Evolutionary conservation across 2,888 invertebrate species (phyloP).

Genomic region (Aplocera efformata): DNA sequence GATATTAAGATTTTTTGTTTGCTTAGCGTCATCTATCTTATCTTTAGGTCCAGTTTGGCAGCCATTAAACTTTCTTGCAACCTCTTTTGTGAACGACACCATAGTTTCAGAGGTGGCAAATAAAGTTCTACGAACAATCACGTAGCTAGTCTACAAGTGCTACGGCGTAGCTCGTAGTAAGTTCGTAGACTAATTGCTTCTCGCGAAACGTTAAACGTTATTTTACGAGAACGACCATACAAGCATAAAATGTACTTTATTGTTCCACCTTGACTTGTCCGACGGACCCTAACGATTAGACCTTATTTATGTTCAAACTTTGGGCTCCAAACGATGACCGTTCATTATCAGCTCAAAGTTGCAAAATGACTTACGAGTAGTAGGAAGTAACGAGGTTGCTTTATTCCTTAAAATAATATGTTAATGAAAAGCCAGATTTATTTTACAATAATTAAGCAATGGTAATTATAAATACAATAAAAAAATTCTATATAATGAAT

Average conservation of each 20-base stretch:
- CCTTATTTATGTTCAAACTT: constrained; percentile 8
- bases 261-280: not conserved
- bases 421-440: too few species aligned
- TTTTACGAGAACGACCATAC: not conserved
- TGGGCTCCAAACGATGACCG: not conserved
- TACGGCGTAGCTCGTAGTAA: not conserved
- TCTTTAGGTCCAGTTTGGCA: too few species aligned
- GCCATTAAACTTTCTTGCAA: too few species aligned
- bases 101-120: too few species aligned
- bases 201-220: not conserved
- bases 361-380: not conserved
- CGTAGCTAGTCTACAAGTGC: constrained; percentile 5
- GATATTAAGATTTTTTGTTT: too few species aligned
- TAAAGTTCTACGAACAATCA: constrained; percentile 1
- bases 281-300: constrained; percentile 4
- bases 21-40: too few species aligned
- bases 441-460: too few species aligned
- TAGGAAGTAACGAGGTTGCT: too few species aligned
- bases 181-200: constrained; percentile 1
- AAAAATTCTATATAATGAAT: too few species aligned
- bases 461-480: too few species aligned
- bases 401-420: too few species aligned
- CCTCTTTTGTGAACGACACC: too few species aligned
- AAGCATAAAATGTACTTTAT: constrained; percentile 1
- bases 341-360: constrained; percentile 5